Base-by-base conservation (phyloP, 2,888 invertebrate genomes). In the Caenorhabditis plicata region DNA sequence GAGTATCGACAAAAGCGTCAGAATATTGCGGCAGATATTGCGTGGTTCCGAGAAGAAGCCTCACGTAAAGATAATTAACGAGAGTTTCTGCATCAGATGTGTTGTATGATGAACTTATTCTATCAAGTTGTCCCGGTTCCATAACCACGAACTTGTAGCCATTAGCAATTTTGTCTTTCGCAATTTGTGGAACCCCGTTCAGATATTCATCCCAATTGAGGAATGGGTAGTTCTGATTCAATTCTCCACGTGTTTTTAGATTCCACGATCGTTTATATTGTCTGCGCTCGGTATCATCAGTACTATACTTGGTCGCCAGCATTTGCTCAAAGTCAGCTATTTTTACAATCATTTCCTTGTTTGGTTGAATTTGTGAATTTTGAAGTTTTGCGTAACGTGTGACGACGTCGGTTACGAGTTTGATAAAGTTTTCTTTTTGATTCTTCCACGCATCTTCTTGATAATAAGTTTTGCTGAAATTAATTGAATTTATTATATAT, bases 41-140 rank as follows among this genome's bases (percentile, higher is more conserved):
- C 11, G 65, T 46, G 36, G 57, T 67, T 26, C 53, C 63, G 20
- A 70, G 61, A 15, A 73, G 41, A 1, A 68, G 52, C 25, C 70
- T 51, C 20, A 70, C 43, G 47, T 53, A 70, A 19, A 72, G 62
- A 11, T 67, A 55, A 39, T 73, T 73, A 25, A 72, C 66, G 11
- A 69, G 33, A 1, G 13, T 19, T 4, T 43, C 26, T 3, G 64
- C 23, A 26, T 57, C 42, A 2, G 47, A 42, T 4, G 11, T 47
- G 5, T 20, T 26, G 26, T 52, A 50, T 25, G 55, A 60, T 1
- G 17, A 19, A 7, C 51, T 52, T 36, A 62, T 52, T 4, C 20
- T 25, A 2, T 22, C 40, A n/a, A 54, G 5, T 33, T 27, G 33
- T 11, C 41, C 52, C 2, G 38, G 17, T 31, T 64, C 64, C 60